Base-by-base conservation (phyloP, 2,888 invertebrate genomes). In the Rhamphomyia laevipes region DNA sequence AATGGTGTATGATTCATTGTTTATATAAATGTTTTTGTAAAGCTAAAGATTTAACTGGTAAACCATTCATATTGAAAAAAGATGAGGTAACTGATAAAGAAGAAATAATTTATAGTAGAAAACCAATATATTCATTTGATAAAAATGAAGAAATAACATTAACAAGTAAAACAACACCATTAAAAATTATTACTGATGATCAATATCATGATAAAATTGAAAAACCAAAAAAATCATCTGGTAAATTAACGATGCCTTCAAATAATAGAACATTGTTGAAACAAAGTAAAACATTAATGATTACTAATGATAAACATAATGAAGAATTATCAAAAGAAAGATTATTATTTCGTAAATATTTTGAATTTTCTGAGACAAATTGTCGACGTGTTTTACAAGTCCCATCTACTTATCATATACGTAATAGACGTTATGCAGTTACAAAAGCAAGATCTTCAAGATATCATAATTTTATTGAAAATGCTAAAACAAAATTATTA, bases 1-100 rank as follows among this genome's bases (percentile, higher is more conserved):
- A 77, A 1, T 82, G 75, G 73, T 84, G 84, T 58, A 77, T 82
- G 75, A 71, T 76, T 3, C 84, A 84, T 60, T 71, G 75, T 56
- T 63, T 79, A 44, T 81, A 84, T 58, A 77, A 77, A 60, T 84
- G 84, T 64, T 77, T 77, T 62, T 84, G 83, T 60, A 74, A 74
- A 55, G 74, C 77, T 2, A 53, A 60, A 1, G 58, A 63, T 0
- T 41, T 52, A 1, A 62, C 63, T 7, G 70, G 70, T 37, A 62
- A 61, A 44, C 62, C 64, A 0, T 57, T 53, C 43, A 45, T 51
- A 30, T 33, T 51, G 12, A 49, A 51, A 17, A 49, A 49, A 27
- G 43, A 40, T 10, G 54, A 66, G 11, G 23, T 63, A 4, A 60
- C 67, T 46, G 66, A 64, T 35, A 65, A 62, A 45, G 63, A 64